phyloP scores from a whole-genome alignment of 2,113 vertebrate species.

The Castor canadensis region DNA sequence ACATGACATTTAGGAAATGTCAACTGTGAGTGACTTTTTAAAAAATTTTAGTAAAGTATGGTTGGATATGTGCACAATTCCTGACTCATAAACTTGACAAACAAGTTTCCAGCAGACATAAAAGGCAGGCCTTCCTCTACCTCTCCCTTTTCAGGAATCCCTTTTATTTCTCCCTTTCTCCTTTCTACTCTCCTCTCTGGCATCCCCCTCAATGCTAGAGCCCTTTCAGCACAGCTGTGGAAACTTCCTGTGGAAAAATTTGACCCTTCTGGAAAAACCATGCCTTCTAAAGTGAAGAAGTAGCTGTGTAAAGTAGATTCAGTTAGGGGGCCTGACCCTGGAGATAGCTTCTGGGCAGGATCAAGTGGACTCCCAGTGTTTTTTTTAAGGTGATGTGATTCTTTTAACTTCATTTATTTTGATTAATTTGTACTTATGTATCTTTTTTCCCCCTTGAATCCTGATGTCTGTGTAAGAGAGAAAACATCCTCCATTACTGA shows the following conservation, averaged over 20 bases:
- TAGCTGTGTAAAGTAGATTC: neutral
- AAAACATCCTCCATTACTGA: neutral
- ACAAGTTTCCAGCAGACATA: slow-evolving; percentile 18
- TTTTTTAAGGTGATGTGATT: neutral
- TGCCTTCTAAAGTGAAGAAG: slow-evolving; percentile 7
- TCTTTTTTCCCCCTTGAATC: neutral
- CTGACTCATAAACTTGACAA: slow-evolving; percentile 55
- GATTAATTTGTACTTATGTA: neutral
- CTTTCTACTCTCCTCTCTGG: neutral
- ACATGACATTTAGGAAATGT: slow-evolving; percentile 80
- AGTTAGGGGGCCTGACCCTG: neutral
- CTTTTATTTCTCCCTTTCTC: slow-evolving; percentile 19
- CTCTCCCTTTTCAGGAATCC: neutral
- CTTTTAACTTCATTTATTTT: neutral
- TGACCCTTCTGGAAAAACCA: neutral
- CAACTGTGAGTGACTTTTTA: slow-evolving; percentile 66
- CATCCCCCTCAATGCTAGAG: neutral
- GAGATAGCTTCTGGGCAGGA: neutral
- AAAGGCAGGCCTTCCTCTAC: neutral
- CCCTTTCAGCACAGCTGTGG: neutral
- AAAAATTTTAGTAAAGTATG: slow-evolving; percentile 40
- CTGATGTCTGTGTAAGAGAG: neutral
- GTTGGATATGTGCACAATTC: neutral
- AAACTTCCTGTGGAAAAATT: neutral
- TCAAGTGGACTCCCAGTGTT: neutral